Base-by-base conservation (phyloP, 2,113 vertebrate species). In the Ceuthmochares aereus region DNA sequence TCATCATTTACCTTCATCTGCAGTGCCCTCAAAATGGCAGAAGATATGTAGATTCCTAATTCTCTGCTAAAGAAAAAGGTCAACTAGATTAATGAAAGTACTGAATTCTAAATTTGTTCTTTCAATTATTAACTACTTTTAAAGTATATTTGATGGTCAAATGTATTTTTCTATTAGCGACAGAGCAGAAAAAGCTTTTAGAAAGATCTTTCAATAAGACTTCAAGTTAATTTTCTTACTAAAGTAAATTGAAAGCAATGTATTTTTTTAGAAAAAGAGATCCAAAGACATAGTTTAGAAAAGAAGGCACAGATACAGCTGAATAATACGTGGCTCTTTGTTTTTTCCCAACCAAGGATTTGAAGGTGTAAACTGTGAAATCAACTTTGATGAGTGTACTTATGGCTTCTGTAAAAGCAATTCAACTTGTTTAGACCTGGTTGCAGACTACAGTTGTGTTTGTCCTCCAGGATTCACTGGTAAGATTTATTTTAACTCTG, bases 391-490 rank as follows among this genome's bases (percentile, higher is more conserved):
- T 98, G 98, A 98, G 93, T 98, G 98, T 69, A 92, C 40, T 88
- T 96, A 95, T 8, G 96, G 93, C 89, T 98, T 98, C 96, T 98
- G 97, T 94, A 92, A 97, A 96, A 98, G 95, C 89, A 98, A 98
- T 97, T 98, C 98, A 81, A 98, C 97, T 47, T 98, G 97, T 90
- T 97, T 98, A 97, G 98, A 98, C 84, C 96, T 98, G 87, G 95
- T 98, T 89, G 95, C 88, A 94, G 97, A 97, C 93, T 98, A 98
- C 85, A 79, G 95, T 89, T 98, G 97, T 92, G 52, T 98, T 96
- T 99, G 97, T 96, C 97, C 96, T 94, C 87, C 72, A 94, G 97
- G 97, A 87, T 98, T 97, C 95, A 95, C 93, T 67, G 97, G 98
- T 98, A 97, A 98, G 95, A 94, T 92, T 90, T 93, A 52, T 56